A percentile compares a stretch with the other conserved stretches of the same genome.
Evolutionary conservation across 2,113 vertebrate genomes (phyloP).

Genomic region (Beaufortia kweichowensis): DNA sequence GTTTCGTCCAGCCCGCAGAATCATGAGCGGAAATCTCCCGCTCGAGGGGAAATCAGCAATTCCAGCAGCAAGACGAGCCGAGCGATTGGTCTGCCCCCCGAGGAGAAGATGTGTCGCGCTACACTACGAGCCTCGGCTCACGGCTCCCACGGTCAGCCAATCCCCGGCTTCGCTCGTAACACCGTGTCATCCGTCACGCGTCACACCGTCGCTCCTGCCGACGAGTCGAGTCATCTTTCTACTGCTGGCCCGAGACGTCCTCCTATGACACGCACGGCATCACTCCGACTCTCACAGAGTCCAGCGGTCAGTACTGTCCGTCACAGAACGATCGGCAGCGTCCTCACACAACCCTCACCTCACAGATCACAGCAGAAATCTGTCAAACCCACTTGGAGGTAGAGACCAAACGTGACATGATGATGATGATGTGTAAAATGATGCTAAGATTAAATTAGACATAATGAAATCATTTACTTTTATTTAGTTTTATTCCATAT

Average conservation of each 20-base stretch:
- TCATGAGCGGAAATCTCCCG: not conserved
- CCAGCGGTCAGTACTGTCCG: slow-evolving; percentile 49
- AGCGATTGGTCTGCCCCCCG: slow-evolving; percentile 65
- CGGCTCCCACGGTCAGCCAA: slow-evolving; percentile 26
- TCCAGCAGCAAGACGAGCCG: slow-evolving; percentile 66
- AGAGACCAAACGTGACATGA: slow-evolving; percentile 31
- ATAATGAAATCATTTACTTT: no score
- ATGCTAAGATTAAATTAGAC: no score
- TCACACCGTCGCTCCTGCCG: slow-evolving; percentile 44
- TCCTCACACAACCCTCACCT: slow-evolving; percentile 68
- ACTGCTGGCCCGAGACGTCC: slow-evolving; percentile 57
- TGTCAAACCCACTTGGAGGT: slow-evolving; percentile 75
- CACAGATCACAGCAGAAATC: slow-evolving; percentile 71
- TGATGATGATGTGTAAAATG: no score
- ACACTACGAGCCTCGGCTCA: slow-evolving; percentile 61
- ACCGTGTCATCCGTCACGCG: slow-evolving; percentile 84
- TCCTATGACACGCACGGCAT: slow-evolving; percentile 60
- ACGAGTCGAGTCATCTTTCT: not conserved
- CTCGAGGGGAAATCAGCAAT: slow-evolving; percentile 49
- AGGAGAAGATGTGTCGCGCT: slow-evolving; percentile 82
- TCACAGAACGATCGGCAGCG: slow-evolving; percentile 63
- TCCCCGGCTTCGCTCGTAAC: slow-evolving; percentile 80
- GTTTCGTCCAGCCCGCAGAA: slow-evolving; percentile 51
- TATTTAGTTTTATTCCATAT: no score
- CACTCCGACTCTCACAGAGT: slow-evolving; percentile 75